These are phyloP conservation scores for Trogon melanurus DNA, from an alignment of 2,113 vertebrate species.

Conservation along the genomic window DNA sequence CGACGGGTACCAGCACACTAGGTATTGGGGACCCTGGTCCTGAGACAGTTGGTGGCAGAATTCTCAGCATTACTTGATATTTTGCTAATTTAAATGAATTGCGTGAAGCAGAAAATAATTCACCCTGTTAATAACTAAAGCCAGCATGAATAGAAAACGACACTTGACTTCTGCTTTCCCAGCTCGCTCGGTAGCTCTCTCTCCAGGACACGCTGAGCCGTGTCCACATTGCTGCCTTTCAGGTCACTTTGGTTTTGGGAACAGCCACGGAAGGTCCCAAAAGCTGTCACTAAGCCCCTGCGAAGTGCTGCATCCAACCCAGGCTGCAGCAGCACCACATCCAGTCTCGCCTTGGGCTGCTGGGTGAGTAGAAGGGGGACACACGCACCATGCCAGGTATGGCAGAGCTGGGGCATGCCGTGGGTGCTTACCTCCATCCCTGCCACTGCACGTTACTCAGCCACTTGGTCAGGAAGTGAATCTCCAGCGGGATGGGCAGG, in stretches of 20 bases:
- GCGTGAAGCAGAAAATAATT: background rate
- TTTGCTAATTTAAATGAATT: background rate
- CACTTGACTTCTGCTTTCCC: accelerated
- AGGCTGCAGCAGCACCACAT: accelerated
- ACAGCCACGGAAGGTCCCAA: background rate
- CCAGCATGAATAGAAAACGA: background rate
- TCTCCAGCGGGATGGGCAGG: slow-evolving; percentile 35
- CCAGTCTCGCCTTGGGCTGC: background rate
- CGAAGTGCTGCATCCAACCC: background rate
- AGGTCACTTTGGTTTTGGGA: background rate
- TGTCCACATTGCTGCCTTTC: background rate
- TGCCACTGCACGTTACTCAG: background rate
- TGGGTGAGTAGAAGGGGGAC: accelerated
- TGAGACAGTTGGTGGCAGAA: background rate
- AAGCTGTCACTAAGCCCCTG: background rate
- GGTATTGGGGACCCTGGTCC: background rate
- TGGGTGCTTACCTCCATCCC: accelerated
- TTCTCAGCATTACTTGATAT: background rate
- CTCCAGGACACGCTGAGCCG: accelerated
- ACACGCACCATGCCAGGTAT: background rate
- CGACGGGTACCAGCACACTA: accelerated
- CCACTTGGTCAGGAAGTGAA: slow-evolving; percentile 13
- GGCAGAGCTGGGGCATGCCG: accelerated
- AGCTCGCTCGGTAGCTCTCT: accelerated
- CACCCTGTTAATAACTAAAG: background rate